A percentile compares a stretch with the other conserved stretches of the same genome.
Evolutionary conservation across 2,113 vertebrate species (phyloP).

Genomic region (Arothron firmamentum): DNA sequence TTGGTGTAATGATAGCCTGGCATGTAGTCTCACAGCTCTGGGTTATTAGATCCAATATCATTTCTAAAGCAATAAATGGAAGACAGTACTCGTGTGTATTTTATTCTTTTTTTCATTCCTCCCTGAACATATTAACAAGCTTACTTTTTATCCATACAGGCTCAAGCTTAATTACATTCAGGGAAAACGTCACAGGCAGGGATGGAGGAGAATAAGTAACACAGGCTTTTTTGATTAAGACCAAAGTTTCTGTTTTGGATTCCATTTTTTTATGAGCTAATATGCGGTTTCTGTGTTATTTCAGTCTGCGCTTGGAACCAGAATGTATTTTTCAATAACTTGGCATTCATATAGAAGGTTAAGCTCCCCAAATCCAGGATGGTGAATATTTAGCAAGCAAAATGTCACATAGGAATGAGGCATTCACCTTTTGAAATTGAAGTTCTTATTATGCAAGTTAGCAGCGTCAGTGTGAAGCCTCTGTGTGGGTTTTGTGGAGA

Average conservation of each 20-base stretch:
- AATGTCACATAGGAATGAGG: constrained; percentile 66
- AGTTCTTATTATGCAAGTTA: constrained; percentile 53
- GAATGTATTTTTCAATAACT: constrained; percentile 58
- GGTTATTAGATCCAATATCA: constrained; percentile 70
- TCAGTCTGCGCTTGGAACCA: constrained; percentile 41
- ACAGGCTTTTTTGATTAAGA: constrained; percentile 68
- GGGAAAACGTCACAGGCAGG: constrained; percentile 47
- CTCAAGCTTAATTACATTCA: constrained; percentile 74
- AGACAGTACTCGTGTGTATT: constrained; percentile 59
- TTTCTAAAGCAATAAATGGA: constrained; percentile 66
- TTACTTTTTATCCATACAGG: constrained; percentile 74
- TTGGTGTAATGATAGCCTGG: constrained; percentile 42
- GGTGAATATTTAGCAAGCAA: constrained; percentile 63
- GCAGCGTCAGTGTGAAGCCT: constrained; percentile 7
- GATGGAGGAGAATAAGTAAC: constrained; percentile 63
- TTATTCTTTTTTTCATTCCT: constrained; percentile 64
- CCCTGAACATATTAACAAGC: constrained; percentile 72
- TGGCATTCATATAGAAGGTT: constrained; percentile 56
- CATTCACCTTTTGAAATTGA: constrained; percentile 63
- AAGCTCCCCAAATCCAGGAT: constrained; percentile 56
- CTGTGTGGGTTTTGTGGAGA: constrained; percentile 5
- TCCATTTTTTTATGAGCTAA: constrained; percentile 66
- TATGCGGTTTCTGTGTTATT: constrained; percentile 55
- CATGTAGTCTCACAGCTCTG: constrained; percentile 53
- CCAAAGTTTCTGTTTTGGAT: constrained; percentile 66